These are phyloP conservation scores for Notospermus geniculatus DNA, from an alignment of 1,140 invertebrate species.

Conservation along the genomic window DNA sequence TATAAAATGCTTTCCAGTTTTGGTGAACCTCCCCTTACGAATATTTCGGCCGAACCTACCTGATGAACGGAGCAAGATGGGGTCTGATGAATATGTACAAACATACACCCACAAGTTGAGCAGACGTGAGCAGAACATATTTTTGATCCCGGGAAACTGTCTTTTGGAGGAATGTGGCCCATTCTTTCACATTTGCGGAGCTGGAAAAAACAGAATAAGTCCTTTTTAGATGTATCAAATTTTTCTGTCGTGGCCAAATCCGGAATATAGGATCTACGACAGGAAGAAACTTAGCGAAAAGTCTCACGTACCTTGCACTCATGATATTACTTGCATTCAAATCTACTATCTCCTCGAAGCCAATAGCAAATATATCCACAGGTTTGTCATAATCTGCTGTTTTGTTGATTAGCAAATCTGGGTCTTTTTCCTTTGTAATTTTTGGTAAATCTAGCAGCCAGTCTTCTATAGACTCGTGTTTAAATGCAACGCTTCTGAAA, in stretches of 20 bases:
- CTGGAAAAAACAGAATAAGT: conserved; percentile 54
- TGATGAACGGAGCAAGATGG: conserved; percentile 79
- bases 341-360: conserved; percentile 99
- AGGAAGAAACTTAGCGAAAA: too few relatives aligned
- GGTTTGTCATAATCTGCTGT: conserved; percentile 60
- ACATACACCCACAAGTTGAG: conserved; percentile 97
- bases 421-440: conserved; percentile 41
- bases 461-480: conserved; percentile 85
- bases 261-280: too few relatives aligned
- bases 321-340: conserved; percentile 98
- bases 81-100: conserved; percentile 91
- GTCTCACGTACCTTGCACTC: conserved; percentile 69
- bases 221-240: background rate
- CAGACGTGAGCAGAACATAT: conserved; percentile 90
- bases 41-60: conserved; percentile 43
- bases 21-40: too few relatives aligned
- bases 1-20: too few relatives aligned
- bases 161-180: conserved; percentile 93
- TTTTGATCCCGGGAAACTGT: conserved; percentile 82
- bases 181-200: conserved; percentile 92
- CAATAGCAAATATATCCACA: conserved; percentile 92
- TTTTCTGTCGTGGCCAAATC: too few relatives aligned
- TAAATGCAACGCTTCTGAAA: conserved; percentile 94
- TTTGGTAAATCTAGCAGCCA: conserved; percentile 80
- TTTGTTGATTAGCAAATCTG: conserved; percentile 46